Percentiles rank a stretch among this genome's conserved stretches.
These are phyloP conservation scores for Mantis religiosa DNA, from an alignment of 2,888 invertebrate species.

Conservation along the genomic window DNA sequence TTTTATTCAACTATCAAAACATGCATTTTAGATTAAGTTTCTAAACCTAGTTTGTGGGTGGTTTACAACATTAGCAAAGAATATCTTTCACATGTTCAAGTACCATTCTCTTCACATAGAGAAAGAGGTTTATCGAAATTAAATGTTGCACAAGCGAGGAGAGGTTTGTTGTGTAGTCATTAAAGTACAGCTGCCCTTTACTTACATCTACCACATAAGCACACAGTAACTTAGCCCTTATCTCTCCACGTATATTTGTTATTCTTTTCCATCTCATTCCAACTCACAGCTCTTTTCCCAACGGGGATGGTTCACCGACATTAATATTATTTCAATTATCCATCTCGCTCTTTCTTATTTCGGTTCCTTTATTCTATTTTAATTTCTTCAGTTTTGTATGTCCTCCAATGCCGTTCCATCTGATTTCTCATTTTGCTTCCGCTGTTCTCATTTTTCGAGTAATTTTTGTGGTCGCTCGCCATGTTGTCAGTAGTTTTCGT, in stretches of 20 bases:
- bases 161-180: background rate
- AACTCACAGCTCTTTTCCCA: background rate
- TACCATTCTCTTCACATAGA: no score
- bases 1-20: no score
- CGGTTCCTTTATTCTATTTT: background rate
- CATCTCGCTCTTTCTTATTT: constrained; percentile 11
- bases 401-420: constrained; percentile 8
- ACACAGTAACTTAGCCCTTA: background rate
- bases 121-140: no score
- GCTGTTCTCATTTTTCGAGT: background rate
- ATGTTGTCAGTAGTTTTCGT: constrained; percentile 11
- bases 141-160: no score
- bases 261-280: background rate
- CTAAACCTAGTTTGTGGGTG: no score
- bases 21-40: no score
- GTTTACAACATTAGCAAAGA: no score
- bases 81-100: no score
- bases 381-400: background rate
- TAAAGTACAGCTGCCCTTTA: background rate
- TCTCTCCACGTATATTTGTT: background rate
- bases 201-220: background rate
- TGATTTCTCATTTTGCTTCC: constrained; percentile 7
- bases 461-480: constrained; percentile 12
- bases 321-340: constrained; percentile 15
- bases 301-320: constrained; percentile 1